A percentile compares a stretch with the other conserved stretches of the same genome.
Evolutionary conservation across 2,888 invertebrate species (phyloP).

Genomic region (Caenorhabditis japonica): DNA sequence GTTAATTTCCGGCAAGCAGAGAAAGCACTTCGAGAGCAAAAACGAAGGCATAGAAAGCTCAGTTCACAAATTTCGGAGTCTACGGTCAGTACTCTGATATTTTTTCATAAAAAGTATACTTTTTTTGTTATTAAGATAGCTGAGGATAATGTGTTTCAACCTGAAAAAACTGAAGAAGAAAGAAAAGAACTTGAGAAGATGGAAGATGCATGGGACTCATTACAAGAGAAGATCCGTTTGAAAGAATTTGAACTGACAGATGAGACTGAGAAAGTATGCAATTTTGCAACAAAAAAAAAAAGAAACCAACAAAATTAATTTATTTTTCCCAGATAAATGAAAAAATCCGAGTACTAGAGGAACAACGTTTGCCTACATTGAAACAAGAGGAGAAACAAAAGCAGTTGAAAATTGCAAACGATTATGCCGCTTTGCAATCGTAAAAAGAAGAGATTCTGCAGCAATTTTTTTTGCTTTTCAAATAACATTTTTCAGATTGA

Average conservation of each 20-base stretch:
- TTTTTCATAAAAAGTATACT: background rate
- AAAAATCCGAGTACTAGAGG: background rate
- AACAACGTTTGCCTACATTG: background rate
- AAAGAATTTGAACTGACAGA: slow-evolving; percentile 32
- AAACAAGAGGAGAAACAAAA: slow-evolving; percentile 29
- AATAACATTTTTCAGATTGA: slow-evolving; percentile 23
- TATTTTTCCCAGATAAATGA: slow-evolving; percentile 11
- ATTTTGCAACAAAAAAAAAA: background rate
- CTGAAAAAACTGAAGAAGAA: background rate
- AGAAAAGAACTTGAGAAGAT: slow-evolving; percentile 13
- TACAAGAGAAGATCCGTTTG: slow-evolving; percentile 37
- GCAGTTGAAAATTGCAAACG: slow-evolving; percentile 26
- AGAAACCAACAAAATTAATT: too few relatives aligned
- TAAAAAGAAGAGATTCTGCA: background rate
- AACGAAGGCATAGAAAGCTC: slow-evolving; percentile 10
- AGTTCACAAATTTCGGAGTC: slow-evolving; percentile 10
- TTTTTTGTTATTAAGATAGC: background rate
- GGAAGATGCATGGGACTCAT: slow-evolving; percentile 20
- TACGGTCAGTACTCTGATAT: slow-evolving; percentile 1
- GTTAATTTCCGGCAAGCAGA: slow-evolving; percentile 41
- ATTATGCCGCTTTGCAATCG: slow-evolving; percentile 46
- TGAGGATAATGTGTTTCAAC: background rate
- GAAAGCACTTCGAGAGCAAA: slow-evolving; percentile 34
- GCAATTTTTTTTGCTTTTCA: too few relatives aligned
- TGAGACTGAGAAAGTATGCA: slow-evolving; percentile 23